Evolutionary conservation across 2,888 invertebrate genomes (phyloP), one percentile per base, ranked within the genome.

Genomic region (Xestoiulus laeticollis): DNA sequence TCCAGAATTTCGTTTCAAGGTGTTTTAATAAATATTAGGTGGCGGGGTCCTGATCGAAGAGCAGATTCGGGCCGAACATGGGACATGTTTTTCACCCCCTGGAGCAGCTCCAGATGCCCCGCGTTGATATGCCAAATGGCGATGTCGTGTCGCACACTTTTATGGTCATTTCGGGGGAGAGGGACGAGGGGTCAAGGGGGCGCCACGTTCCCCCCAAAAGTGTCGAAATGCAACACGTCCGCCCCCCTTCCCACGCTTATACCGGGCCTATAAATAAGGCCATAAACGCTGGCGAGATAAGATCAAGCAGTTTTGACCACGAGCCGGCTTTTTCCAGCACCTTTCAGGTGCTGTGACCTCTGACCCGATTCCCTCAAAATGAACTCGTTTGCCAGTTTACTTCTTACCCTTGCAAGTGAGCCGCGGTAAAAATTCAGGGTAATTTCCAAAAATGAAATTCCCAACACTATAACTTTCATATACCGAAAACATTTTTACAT

Each of bases 1-100:
- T 43, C 59, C 59, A 19, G 3, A 19, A 59, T 59, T 59, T 59
- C 59, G 59, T 2, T 22, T 1, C 2, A 59, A 59, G 59, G 59
- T 59, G 59, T 59, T 59, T 59, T 22, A 59, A 59, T 59, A 59
- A 59, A 59, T 59, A 59, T 59, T 59, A 59, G 59, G 59, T 59
- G 59, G 59, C 59, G 59, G 8, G 59, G 59, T 59, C 59, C 59
- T 59, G 59, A 59, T 59, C 59, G 59, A 59, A 59, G 59, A 59
- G 59, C 59, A 59, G 59, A 59, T 48, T 59, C 14, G 59, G 59
- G 59, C n/a, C 43, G 43, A 43, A 43, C 43, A 43, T 10, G 43
- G 43, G 43, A 43, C 43, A 43, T 59, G 59, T 59, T 59, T 59
- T 19, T 59, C n/a, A 14, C 59, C 59, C 59, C 59, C 59, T 2